A percentile compares a stretch with the other conserved stretches of the same genome.
Conservation (phyloP, 1,140 invertebrate species). For the Onthophagus taurus region DNA sequence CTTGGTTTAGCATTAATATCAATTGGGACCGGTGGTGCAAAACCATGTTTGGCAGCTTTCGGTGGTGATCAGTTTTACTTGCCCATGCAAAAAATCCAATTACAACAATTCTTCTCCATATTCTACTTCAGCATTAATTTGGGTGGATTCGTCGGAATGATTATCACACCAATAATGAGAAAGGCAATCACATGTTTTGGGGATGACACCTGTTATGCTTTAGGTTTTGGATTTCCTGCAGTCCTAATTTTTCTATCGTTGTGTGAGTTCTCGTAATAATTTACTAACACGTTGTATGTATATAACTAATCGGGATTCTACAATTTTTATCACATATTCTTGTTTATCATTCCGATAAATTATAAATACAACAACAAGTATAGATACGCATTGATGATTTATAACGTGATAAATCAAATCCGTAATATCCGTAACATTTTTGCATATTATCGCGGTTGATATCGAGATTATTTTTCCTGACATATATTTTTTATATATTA, state of each 20-base stretch:
- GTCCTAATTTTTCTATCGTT: slow-evolving; percentile 55
- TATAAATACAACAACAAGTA: no score
- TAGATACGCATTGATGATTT: no score
- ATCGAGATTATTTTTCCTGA: no score
- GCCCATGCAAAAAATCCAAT: slow-evolving; percentile 46
- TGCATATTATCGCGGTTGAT: no score
- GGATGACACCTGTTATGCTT: slow-evolving; percentile 61
- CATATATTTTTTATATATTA: no score
- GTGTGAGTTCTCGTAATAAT: no score
- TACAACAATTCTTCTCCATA: slow-evolving; percentile 64
- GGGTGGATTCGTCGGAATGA: slow-evolving; percentile 63
- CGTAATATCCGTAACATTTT: no score
- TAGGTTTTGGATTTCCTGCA: slow-evolving; percentile 71
- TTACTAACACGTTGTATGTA: no score
- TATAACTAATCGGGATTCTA: no score
- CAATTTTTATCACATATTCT: no score
- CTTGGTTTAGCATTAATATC: slow-evolving; percentile 75
- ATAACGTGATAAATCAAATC: no score
- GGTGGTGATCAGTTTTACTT: slow-evolving; percentile 68
- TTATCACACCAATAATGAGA: slow-evolving; percentile 63
- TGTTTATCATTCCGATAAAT: no score
- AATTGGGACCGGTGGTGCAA: slow-evolving; percentile 82
- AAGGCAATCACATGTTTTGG: slow-evolving; percentile 62
- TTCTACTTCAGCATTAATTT: slow-evolving; percentile 77
- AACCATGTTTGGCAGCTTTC: slow-evolving; percentile 69